Percentiles rank a stretch among this genome's conserved stretches.
phyloP scores from a whole-genome alignment of 1,140 invertebrate species.

The Pantala flavescens region DNA sequence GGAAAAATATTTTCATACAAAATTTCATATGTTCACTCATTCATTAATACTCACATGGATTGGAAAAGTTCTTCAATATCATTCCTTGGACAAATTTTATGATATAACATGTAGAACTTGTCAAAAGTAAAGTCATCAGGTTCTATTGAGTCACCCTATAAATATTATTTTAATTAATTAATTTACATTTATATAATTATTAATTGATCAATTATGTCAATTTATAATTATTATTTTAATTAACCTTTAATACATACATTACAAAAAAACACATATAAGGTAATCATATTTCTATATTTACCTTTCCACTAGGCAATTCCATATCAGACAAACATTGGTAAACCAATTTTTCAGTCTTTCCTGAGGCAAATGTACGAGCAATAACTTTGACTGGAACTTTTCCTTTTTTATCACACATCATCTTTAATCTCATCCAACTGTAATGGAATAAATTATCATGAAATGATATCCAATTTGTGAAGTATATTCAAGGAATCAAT shows the following conservation, averaged over 20 bases:
- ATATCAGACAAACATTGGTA: constrained; percentile 94
- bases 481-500: too few relatives aligned
- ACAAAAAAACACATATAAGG: not conserved
- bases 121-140: constrained; percentile 94
- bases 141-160: constrained; percentile 86
- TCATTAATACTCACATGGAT: constrained; percentile 79
- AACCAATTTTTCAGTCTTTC: constrained; percentile 95
- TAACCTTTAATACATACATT: too few relatives aligned
- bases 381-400: constrained; percentile 97
- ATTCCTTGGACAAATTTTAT: constrained; percentile 97
- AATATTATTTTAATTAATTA: constrained; percentile 22
- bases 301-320: constrained; percentile 89
- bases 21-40: too few relatives aligned
- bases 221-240: too few relatives aligned
- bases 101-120: constrained; percentile 96
- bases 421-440: constrained; percentile 96
- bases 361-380: constrained; percentile 94
- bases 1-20: too few relatives aligned
- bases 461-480: too few relatives aligned
- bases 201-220: too few relatives aligned
- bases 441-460: constrained; percentile 27
- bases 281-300: constrained; percentile 30
- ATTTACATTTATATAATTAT: too few relatives aligned
- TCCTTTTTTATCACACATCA: constrained; percentile 82
- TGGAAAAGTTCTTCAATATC: constrained; percentile 98